Base-by-base conservation (phyloP, 2,113 vertebrate genomes). In the Anarhynchus alexandrinus region DNA sequence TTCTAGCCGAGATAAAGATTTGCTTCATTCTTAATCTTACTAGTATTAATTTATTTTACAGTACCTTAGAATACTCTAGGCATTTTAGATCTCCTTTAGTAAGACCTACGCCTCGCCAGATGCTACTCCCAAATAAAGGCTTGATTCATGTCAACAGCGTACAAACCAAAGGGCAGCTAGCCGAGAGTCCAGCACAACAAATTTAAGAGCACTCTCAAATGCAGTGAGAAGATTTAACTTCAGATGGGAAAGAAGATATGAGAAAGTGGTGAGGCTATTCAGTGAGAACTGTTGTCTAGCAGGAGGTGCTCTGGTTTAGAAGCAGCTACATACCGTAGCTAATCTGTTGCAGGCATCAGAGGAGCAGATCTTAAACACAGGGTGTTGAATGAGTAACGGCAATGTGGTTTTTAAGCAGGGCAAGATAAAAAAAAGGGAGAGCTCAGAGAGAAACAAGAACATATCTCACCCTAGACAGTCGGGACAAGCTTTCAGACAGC, bases 31-130 rank as follows among this genome's bases (percentile, higher is more conserved):
- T 77, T 93, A 94, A 94, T 92, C 94, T 90, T 49, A 66, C n/a
- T 25, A 42, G 54, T 51, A 95, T 90, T 93, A 91, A 90, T 94
- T 94, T 91, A 92, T 96, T 95, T 96, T 84, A 89, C 43, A 89
- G 73, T 67, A 82, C 80, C 40, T 74, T 38, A 61, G 52, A 87
- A 52, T 26, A 93, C 42, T 64, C 36, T 6, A 81, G 15, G 72
- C 90, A 79, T 92, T 86, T 91, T 40, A 84, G 21, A 90, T 76
- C 81, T 67, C 47, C 52, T 70, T 82, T 61, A 92, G n/a, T 47
- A 92, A 80, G 72, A 13, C 36, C 34, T 71, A 54, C 1, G 14
- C 43, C 76, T 81, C 2, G 0, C 82, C 86, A 52, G 76, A 92
- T 86, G 77, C 88, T 94, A 69, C 72, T 84, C 47, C 38, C 72